Evolutionary conservation across 2,888 invertebrate genomes (phyloP).

Genomic region (Phortica okadai): DNA sequence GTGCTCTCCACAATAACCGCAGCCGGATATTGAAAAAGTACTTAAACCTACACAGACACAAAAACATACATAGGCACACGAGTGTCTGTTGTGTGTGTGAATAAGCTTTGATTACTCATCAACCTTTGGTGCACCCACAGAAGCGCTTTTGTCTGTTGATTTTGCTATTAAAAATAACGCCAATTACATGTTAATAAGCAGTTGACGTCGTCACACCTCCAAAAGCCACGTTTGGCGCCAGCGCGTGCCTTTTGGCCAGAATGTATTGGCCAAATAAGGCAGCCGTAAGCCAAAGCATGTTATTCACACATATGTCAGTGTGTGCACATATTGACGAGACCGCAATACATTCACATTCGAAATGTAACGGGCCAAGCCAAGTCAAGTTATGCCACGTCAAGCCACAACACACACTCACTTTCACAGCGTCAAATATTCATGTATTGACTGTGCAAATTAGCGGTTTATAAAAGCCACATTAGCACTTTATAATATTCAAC

Average conservation of each 20-base stretch:
- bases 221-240: neutral
- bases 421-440: conserved; percentile 23
- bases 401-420: neutral
- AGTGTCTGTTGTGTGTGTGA: too few species aligned
- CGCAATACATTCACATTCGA: neutral
- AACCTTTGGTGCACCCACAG: conserved; percentile 1
- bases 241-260: conserved; percentile 4
- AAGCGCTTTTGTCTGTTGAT: neutral
- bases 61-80: neutral
- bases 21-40: neutral
- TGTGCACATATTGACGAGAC: conserved; percentile 4
- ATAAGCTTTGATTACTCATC: too few species aligned
- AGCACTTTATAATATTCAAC: conserved; percentile 51
- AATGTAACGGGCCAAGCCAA: neutral
- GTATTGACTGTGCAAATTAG: conserved; percentile 50
- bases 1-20: too few species aligned
- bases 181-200: conserved; percentile 15
- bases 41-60: neutral
- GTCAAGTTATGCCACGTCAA: neutral
- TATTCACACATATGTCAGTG: neutral
- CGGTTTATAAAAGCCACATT: conserved; percentile 55
- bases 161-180: neutral
- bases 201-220: neutral
- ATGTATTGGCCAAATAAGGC: neutral
- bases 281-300: neutral